These are phyloP conservation scores for Peromyscus melanophrys DNA, from an alignment of 2,797 vertebrate genomes.

Conservation along the genomic window DNA sequence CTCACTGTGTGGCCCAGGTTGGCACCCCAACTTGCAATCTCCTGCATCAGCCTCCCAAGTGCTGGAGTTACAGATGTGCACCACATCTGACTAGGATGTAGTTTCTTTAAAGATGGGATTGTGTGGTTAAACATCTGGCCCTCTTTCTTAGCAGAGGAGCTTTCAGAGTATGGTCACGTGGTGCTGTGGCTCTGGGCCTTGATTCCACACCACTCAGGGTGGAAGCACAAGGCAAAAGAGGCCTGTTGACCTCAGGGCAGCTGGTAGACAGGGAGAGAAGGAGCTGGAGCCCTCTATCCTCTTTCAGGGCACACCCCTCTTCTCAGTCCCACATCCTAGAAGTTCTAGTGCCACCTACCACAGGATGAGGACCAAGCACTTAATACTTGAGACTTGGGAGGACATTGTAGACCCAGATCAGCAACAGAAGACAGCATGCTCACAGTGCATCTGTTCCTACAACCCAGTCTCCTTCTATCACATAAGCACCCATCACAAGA, in stretches of 20 bases:
- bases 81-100: background rate
- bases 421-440: accelerated
- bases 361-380: background rate
- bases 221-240: background rate
- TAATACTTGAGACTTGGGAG: background rate
- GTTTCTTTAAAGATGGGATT: background rate
- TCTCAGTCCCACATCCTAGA: background rate
- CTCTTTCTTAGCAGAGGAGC: background rate
- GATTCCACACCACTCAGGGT: background rate
- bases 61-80: background rate
- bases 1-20: background rate
- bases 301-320: background rate
- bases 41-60: background rate
- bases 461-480: background rate
- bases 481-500: background rate
- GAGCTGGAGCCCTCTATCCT: background rate
- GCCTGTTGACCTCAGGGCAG: background rate
- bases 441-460: background rate
- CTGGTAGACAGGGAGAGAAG: background rate
- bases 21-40: background rate
- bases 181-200: background rate
- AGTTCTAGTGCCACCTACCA: background rate
- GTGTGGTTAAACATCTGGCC: background rate
- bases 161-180: background rate
- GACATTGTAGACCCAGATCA: background rate